Conservation (phyloP, 2,113 vertebrate genomes). For the Bubo bubo region DNA sequence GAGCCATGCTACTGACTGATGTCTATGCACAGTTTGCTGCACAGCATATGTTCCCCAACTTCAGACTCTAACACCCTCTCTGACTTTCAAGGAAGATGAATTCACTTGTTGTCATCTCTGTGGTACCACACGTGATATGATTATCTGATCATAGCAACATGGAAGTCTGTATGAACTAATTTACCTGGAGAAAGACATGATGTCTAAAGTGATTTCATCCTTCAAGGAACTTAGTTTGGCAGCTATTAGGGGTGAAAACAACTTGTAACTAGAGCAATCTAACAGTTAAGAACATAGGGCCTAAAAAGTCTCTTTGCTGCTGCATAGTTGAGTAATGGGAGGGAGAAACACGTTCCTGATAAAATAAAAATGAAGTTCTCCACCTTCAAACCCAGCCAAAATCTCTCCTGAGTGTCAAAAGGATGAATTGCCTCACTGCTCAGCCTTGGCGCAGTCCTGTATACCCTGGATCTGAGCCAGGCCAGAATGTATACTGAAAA, state of each 20-base stretch:
- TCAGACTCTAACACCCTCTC: background rate
- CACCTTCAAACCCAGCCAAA: background rate
- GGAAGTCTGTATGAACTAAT: background rate
- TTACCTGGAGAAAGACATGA: background rate
- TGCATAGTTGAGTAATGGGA: background rate
- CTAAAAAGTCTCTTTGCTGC: background rate
- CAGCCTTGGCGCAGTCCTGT: background rate
- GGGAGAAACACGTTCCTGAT: background rate
- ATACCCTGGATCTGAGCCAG: background rate
- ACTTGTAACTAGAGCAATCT: background rate
- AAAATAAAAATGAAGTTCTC: slow-evolving; percentile 25
- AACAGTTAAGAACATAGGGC: background rate
- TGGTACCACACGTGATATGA: background rate
- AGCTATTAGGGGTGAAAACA: background rate
- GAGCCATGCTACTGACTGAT: background rate
- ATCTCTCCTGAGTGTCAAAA: background rate
- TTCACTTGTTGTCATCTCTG: background rate
- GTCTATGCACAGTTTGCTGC: background rate
- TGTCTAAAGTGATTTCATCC: background rate
- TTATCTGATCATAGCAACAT: background rate
- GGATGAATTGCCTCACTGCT: background rate
- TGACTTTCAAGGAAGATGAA: background rate
- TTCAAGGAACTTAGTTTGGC: background rate
- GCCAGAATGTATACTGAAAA: background rate
- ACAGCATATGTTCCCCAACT: background rate